phyloP scores from a whole-genome alignment of 2,113 vertebrate genomes.

The Phocoena sinus region DNA sequence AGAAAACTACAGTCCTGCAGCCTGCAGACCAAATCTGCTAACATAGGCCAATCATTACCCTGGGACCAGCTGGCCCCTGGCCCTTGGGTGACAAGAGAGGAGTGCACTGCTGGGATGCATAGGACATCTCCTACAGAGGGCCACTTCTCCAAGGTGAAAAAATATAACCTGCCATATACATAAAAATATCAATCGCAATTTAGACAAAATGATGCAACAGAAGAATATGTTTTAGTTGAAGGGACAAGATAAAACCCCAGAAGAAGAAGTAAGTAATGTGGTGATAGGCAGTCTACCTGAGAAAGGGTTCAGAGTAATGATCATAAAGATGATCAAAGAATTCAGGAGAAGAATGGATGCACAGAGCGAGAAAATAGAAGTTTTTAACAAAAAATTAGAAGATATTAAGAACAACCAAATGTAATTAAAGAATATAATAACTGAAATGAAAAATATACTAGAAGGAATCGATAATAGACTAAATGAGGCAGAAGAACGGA shows the following conservation, averaged over 20 bases:
- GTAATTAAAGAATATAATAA: not conserved
- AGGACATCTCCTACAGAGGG: not conserved
- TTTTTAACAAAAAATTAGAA: not conserved
- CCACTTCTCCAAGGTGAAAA: not conserved
- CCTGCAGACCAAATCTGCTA: not conserved
- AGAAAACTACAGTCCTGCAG: not conserved
- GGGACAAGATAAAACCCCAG: not conserved
- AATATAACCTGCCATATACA: not conserved
- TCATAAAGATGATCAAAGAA: not conserved
- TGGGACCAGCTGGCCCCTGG: not conserved
- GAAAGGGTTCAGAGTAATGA: not conserved
- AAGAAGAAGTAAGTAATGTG: not conserved
- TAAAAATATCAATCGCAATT: not conserved
- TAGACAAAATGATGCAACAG: not conserved
- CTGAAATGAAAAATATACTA: not conserved
- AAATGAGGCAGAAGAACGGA: not conserved
- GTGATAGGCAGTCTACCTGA: not conserved
- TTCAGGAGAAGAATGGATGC: not conserved
- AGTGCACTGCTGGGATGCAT: not conserved
- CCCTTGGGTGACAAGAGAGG: not conserved
- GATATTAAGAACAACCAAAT: not conserved
- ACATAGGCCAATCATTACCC: not conserved
- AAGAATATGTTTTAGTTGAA: not conserved
- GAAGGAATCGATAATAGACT: not conserved
- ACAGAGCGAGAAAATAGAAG: not conserved